Percentiles rank a stretch among this genome's conserved stretches.
Conservation (phyloP, 35 echinoderm and acorn worm species). For the Apostichopus californicus region DNA sequence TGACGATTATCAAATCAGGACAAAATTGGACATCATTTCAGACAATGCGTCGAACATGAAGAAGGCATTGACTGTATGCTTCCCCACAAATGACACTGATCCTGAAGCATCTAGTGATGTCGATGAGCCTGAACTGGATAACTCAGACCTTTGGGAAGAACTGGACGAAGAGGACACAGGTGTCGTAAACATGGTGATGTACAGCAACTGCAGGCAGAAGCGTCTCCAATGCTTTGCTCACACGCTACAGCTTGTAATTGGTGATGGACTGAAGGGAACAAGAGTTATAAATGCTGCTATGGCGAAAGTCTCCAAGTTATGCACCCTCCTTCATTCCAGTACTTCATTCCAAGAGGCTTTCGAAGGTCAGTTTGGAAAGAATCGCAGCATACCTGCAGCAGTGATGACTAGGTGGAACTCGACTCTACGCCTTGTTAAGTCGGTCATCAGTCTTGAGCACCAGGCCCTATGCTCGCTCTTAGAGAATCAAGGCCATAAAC, state of each 20-base stretch:
- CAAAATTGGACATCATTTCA: constrained; percentile 2
- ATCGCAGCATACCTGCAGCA: background rate
- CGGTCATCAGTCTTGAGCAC: background rate
- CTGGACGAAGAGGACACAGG: background rate
- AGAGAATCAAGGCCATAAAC: too few relatives aligned
- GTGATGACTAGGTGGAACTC: background rate
- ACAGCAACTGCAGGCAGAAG: background rate
- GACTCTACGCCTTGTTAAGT: background rate
- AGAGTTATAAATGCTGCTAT: background rate
- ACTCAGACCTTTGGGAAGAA: background rate
- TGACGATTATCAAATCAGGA: background rate
- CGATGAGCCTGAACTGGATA: background rate
- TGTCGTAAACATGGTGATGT: background rate
- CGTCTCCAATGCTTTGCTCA: constrained; percentile 9
- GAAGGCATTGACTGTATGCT: constrained; percentile 23
- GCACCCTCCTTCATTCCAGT: background rate
- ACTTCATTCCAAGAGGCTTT: background rate
- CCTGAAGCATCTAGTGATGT: background rate
- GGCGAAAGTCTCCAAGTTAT: background rate
- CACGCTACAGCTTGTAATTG: constrained; percentile 20
- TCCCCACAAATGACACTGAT: background rate
- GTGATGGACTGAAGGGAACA: constrained; percentile 7
- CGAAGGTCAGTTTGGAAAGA: background rate
- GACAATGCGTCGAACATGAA: constrained; percentile 21
- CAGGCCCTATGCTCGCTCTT: background rate